A percentile compares a stretch with the other conserved stretches of the same genome.
These are phyloP conservation scores for Cololabis saira DNA, from an alignment of 2,113 vertebrate genomes.

Conservation along the genomic window DNA sequence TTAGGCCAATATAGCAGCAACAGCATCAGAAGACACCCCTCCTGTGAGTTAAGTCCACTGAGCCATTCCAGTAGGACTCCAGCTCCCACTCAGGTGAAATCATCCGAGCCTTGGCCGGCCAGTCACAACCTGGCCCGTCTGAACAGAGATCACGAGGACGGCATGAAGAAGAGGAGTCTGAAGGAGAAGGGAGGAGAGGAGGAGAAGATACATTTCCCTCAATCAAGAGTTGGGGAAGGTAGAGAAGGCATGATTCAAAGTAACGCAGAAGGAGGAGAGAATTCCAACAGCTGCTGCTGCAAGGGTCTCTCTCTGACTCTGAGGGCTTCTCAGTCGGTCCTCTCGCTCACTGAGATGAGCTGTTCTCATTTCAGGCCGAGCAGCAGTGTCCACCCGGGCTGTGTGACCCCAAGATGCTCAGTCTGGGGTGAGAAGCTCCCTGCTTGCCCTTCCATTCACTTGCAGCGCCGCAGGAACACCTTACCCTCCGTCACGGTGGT, in stretches of 20 bases:
- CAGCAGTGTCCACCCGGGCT: neutral
- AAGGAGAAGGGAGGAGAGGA: neutral
- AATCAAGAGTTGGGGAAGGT: neutral
- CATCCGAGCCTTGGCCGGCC: slow-evolving; percentile 73
- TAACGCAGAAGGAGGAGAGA: slow-evolving; percentile 4
- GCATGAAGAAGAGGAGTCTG: slow-evolving; percentile 23
- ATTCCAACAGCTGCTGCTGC: neutral
- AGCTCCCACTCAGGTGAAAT: slow-evolving; percentile 46
- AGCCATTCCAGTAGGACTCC: slow-evolving; percentile 11
- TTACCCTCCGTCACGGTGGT: slow-evolving; percentile 42
- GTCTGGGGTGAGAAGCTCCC: slow-evolving; percentile 18
- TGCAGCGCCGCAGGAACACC: slow-evolving; percentile 52
- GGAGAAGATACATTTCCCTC: slow-evolving; percentile 4
- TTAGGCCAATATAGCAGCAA: slow-evolving; percentile 41
- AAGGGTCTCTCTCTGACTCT: slow-evolving; percentile 7
- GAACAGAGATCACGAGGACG: slow-evolving; percentile 60
- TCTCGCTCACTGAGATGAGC: slow-evolving; percentile 36
- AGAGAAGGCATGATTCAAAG: neutral
- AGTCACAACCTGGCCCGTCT: slow-evolving; percentile 71
- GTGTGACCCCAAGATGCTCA: neutral
- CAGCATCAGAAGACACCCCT: slow-evolving; percentile 26
- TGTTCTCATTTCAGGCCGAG: neutral
- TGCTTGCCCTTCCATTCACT: neutral
- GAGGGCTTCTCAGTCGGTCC: slow-evolving; percentile 5
- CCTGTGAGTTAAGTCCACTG: slow-evolving; percentile 22